phyloP scores from a whole-genome alignment of 2,888 invertebrate species.

The Clistopyga incitator region DNA sequence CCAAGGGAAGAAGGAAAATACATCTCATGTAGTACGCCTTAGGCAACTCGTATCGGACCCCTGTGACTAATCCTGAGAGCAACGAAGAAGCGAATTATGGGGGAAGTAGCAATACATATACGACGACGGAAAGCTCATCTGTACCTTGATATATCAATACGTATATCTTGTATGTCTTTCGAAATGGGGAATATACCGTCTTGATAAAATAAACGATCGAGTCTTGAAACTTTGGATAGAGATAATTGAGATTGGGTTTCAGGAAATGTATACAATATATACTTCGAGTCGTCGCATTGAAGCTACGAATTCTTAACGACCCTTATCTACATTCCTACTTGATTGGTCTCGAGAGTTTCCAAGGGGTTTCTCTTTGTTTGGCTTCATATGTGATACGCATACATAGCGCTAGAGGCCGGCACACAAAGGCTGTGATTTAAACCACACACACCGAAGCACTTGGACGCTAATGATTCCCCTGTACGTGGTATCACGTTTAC shows the following conservation, averaged over 20 bases:
- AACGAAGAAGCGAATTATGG: slow-evolving; percentile 20
- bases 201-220: slow-evolving; percentile 28
- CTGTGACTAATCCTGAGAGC: slow-evolving; percentile 31
- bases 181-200: slow-evolving; percentile 27
- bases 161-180: not conserved
- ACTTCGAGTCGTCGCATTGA: not conserved
- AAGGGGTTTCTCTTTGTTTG: slow-evolving; percentile 24
- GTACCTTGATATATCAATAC: not conserved
- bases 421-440: not conserved
- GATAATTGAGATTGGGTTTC: slow-evolving; percentile 3
- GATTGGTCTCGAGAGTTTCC: slow-evolving; percentile 13
- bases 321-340: slow-evolving; percentile 13
- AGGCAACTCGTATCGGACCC: slow-evolving; percentile 29
- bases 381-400: not conserved
- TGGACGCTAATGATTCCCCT: not conserved
- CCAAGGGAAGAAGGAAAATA: not conserved
- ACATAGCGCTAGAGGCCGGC: not conserved
- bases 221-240: slow-evolving; percentile 6
- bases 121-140: slow-evolving; percentile 1
- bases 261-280: not conserved
- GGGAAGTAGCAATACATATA: not conserved
- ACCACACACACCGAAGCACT: not conserved
- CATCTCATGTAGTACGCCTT: slow-evolving; percentile 13
- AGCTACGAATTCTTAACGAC: slow-evolving; percentile 15
- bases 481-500: not conserved